Base-by-base conservation (phyloP, 2,888 invertebrate species). In the Epinotia brunnichana region DNA sequence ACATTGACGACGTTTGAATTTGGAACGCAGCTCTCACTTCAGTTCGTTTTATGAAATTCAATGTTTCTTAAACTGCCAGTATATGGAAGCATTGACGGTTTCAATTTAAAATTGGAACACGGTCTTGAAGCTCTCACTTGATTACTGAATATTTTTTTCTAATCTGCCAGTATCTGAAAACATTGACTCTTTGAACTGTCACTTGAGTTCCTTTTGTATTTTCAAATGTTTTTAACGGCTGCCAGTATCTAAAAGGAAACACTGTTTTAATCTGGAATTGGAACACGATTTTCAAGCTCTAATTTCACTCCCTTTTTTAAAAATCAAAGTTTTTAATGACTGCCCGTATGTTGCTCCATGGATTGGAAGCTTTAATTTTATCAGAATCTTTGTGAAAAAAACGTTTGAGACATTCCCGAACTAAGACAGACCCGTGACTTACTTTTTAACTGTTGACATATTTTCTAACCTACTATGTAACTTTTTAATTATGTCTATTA, bases 1-100 rank as follows among this genome's bases (percentile, higher is more conserved):
- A 87, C 83, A 87, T 87, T 77, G 89, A 91, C 83, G 85, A 86
- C 81, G 91, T 92, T 77, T 77, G 74, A 74, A 78, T 78, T 78
- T 76, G 73, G 70, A 76, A 80, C 75, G 48, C 79, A 61, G 60
- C 68, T 63, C 54, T 69, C 68, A 59, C 59, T 64, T 68, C 75
- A 75, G 80, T 83, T 85, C 82, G 83, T 82, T 79, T 76, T 76
- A 77, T 73, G 75, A 79, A 78, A 78, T 77, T 79, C 71, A 76
- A 78, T 24, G 62, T 73, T 73, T 63, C 35, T 60, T 63, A 9
- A 53, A 69, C 69, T 69, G 69, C 62, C 54, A 68, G 69, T 77
- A 77, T 77, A 35, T 63, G 17, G 29, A 29, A 29, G 48, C 19
- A 17, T 44, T 24, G 61, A n/a, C 21, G 41, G 41, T 44, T 44